Percentiles rank a stretch among this genome's conserved stretches.
These are phyloP conservation scores for Lasaia peninsularis DNA, from an alignment of 1,140 invertebrate species.

Conservation along the genomic window DNA sequence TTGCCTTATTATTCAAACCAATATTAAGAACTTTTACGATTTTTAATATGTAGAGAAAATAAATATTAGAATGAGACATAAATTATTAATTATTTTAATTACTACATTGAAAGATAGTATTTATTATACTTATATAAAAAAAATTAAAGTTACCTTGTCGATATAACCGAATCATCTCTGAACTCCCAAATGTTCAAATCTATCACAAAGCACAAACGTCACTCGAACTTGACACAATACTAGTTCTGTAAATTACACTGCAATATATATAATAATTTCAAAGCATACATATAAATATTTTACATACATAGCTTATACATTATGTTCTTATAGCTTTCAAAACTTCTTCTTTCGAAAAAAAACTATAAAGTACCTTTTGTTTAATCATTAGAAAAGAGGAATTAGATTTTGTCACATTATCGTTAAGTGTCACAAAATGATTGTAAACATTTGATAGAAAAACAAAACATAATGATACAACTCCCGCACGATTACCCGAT, in stretches of 20 bases:
- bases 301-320: not conserved
- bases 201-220: slow-evolving; percentile 13
- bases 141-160: not conserved
- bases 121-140: no score
- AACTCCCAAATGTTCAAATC: slow-evolving; percentile 2
- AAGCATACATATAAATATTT: not conserved
- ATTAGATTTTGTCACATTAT: not conserved
- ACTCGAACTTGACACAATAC: slow-evolving; percentile 10
- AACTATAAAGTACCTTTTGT: no score
- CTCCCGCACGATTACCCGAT: not conserved
- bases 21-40: no score
- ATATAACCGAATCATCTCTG: not conserved
- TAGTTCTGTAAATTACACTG: not conserved
- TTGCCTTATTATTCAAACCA: no score
- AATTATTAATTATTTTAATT: no score
- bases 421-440: not conserved
- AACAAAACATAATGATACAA: not conserved
- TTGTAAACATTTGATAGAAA: not conserved
- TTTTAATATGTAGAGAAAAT: no score
- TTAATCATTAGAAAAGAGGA: not conserved
- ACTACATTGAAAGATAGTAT: no score
- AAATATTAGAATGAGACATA: no score
- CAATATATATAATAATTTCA: not conserved
- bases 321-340: not conserved
- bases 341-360: not conserved